Evolutionary conservation across 1,140 invertebrate species (phyloP), one percentile per base, ranked within the genome.

Genomic region (Centruroides vittatus): DNA sequence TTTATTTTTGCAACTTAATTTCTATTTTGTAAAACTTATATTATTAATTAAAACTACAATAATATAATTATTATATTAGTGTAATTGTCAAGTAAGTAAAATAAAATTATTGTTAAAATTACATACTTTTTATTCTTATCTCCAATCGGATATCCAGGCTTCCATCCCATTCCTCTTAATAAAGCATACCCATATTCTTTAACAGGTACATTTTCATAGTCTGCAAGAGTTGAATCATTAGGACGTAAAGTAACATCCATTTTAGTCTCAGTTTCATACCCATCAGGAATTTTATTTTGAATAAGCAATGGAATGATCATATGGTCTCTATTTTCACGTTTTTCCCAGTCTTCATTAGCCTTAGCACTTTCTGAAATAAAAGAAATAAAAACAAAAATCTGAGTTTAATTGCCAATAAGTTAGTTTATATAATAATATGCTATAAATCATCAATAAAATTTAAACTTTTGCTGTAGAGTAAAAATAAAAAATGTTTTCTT

Each of bases 151-250:
- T 51, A 55, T 13, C 62, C 67, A 64, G 86, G 80, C 66, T 83
- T 81, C 90, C 90, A 97, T 1, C 93, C 93, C 93, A 97, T 97
- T 47, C 93, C 93, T 68, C 91, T 75, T 12, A 98, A 75, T 85
- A 96, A 86, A 5, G 93, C 93, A 67, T 89, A 65, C 7, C 93
- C 93, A 85, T 85, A 98, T 54, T 87, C 80, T 71, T 83, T 80
- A 54, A 97, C 82, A 3, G 93, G 93, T 56, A 95, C 82, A 66
- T 81, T 78, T 69, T 95, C 90, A 79, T 96, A 98, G 77, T 96
- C 89, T 65, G 90, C 86, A 47, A 89, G 70, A 5, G 84, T 69
- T 35, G 67, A 61, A 47, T 70, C 72, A 49, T 75, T 72, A 11
- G 76, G 72, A 57, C 77, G 63, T 3, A 78, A 61, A 5, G 72